A percentile compares a stretch with the other conserved stretches of the same genome.
These are phyloP conservation scores for Xanthia icteritia DNA, from an alignment of 2,888 invertebrate species.

Conservation along the genomic window DNA sequence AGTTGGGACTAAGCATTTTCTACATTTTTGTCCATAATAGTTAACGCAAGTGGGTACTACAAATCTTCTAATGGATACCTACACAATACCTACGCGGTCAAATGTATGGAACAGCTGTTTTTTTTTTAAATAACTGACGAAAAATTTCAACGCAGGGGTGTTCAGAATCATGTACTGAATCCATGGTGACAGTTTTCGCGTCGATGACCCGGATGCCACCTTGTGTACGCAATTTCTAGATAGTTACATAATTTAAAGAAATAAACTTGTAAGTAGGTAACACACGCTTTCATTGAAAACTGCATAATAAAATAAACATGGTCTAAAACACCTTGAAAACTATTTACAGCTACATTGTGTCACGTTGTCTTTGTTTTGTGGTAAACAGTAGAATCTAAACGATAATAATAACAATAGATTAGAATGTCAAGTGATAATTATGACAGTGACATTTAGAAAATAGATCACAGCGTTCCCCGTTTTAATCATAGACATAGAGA, in stretches of 20 bases:
- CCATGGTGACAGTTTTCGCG: no score
- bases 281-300: conserved; percentile 11
- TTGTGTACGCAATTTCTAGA: background rate
- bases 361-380: conserved; percentile 40
- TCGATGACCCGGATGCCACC: no score
- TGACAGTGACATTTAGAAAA: conserved; percentile 23
- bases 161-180: no score
- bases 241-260: background rate
- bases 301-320: conserved; percentile 30
- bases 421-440: conserved; percentile 33
- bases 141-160: no score
- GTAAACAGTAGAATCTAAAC: conserved; percentile 41
- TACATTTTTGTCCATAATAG: no score
- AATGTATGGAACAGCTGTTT: no score
- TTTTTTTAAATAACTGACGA: no score
- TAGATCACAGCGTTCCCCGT: background rate
- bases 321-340: conserved; percentile 24
- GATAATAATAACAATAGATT: conserved; percentile 17
- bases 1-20: no score
- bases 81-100: no score
- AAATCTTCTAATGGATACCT: no score
- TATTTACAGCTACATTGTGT: conserved; percentile 14
- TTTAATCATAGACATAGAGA: no score
- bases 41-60: no score
- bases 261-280: background rate